Base-by-base conservation (phyloP, 2,888 invertebrate genomes). In the Liodrosophila aerea region DNA sequence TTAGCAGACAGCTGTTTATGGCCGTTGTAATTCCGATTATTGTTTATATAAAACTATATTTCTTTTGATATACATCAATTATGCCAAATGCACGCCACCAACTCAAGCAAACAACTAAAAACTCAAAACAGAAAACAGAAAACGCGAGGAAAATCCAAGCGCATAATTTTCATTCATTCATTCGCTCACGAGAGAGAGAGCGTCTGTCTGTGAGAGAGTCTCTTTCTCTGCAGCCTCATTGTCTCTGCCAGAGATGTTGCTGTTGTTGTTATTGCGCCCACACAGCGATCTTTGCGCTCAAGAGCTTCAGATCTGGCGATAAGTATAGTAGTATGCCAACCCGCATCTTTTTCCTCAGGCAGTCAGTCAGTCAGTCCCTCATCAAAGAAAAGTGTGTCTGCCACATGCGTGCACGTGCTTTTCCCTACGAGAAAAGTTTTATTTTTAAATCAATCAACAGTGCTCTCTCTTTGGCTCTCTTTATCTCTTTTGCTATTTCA, bases 381-480 rank as follows among this genome's bases (percentile, higher is more conserved):
- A 33, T 62, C 62, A 37, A 60, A 62, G 62, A 56, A 52, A 5
- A 34, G 22, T 39, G 41, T 31, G 47, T 49, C 39, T 51, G 46
- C 43, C 46, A 64, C 65, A 71, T 66, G 71, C 71, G 71, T 63
- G 62, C 51, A 29, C 7, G 47, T 31, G 9, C 3, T 37, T 44
- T 43, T 30, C 45, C 39, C 11, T 33, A 22, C 22, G 2, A 22
- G 3, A 33, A 56, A 70, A 67, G n/a, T n/a, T 64, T 62, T 81
- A 77, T 81, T 78, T 78, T 78, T 77, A 81, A 76, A 73, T 81
- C 78, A 77, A 81, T 81, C 78, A 76, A 78, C 67, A 54, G 8
- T 27, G 5, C 9, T 51, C 41, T 36, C 12, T 52, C 30, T 37
- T 15, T 15, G 11, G 29, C 29, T 43, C 27, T 22, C 22, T 30